These are phyloP conservation scores for Piprites chloris DNA, from an alignment of 2,113 vertebrate species.

Conservation along the genomic window DNA sequence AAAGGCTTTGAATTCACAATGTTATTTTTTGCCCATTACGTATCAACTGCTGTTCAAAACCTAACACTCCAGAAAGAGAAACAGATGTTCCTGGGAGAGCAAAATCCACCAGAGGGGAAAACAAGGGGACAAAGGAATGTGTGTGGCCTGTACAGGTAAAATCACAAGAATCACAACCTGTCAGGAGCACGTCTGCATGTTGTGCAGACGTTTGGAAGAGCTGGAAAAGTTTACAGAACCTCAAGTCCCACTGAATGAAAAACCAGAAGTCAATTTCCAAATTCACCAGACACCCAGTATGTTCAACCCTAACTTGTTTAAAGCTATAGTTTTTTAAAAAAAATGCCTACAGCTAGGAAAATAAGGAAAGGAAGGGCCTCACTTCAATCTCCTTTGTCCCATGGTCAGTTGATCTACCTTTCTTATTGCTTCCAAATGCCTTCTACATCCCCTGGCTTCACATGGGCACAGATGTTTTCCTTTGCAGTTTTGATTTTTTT, in stretches of 20 bases:
- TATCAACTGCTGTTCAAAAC: background rate
- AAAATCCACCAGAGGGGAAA: background rate
- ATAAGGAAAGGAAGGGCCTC: background rate
- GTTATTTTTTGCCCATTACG: background rate
- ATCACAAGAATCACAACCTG: background rate
- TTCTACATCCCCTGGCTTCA: background rate
- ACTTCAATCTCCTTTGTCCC: background rate
- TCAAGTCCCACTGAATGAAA: background rate
- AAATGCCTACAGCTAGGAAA: background rate
- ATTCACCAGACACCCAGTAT: background rate
- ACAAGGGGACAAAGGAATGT: background rate
- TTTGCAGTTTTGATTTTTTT: background rate
- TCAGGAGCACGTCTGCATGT: background rate
- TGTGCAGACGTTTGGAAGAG: background rate
- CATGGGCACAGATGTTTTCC: background rate
- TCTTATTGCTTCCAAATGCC: background rate
- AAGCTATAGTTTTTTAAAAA: background rate
- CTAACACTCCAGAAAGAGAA: background rate
- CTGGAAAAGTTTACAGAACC: background rate
- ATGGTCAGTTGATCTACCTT: background rate
- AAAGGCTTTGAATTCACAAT: background rate
- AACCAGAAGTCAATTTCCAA: background rate
- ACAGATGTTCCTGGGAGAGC: background rate
- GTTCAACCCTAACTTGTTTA: background rate
- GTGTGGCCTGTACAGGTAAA: background rate